These are phyloP conservation scores for Drosophila lutescens DNA, from an alignment of 2,888 invertebrate species.

Conservation along the genomic window DNA sequence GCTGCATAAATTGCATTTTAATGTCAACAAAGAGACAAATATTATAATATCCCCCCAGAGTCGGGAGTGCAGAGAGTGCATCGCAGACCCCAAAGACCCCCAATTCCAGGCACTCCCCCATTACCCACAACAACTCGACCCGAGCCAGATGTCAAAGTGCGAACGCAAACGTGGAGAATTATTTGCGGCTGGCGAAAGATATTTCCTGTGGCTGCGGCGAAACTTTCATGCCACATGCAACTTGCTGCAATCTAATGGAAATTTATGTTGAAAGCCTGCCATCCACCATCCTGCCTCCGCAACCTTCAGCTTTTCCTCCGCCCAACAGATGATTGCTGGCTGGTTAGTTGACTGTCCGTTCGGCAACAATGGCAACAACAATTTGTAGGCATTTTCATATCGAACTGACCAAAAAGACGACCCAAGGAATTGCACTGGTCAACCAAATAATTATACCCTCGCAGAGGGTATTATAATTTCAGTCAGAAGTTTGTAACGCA, in stretches of 20 bases:
- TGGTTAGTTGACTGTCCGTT: conserved; percentile 54
- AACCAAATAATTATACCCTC: background rate
- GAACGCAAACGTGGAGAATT: conserved; percentile 77
- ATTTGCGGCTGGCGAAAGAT: conserved; percentile 78
- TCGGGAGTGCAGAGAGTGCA: conserved; percentile 25
- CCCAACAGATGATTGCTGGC: conserved; percentile 31
- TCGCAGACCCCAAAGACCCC: conserved; percentile 22
- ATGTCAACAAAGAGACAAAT: conserved; percentile 79
- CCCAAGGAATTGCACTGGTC: conserved; percentile 56
- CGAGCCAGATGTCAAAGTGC: conserved; percentile 74
- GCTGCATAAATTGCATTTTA: conserved; percentile 78
- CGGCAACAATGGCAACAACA: conserved; percentile 57
- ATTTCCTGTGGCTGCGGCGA: conserved; percentile 68
- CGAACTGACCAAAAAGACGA: conserved; percentile 63
- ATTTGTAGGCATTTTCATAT: conserved; percentile 77
- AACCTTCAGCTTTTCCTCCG: conserved; percentile 17
- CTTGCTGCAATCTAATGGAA: conserved; percentile 75
- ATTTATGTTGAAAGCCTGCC: conserved; percentile 79
- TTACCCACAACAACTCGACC: conserved; percentile 27
- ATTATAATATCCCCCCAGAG: conserved; percentile 66
- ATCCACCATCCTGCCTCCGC: conserved; percentile 52
- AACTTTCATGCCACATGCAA: conserved; percentile 76
- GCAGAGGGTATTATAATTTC: too few relatives aligned
- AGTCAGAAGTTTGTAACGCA: too few relatives aligned
- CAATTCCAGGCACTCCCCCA: conserved; percentile 5